Evolutionary conservation across 2,797 vertebrate genomes (phyloP).

Genomic region (Acanthiza pusilla): DNA sequence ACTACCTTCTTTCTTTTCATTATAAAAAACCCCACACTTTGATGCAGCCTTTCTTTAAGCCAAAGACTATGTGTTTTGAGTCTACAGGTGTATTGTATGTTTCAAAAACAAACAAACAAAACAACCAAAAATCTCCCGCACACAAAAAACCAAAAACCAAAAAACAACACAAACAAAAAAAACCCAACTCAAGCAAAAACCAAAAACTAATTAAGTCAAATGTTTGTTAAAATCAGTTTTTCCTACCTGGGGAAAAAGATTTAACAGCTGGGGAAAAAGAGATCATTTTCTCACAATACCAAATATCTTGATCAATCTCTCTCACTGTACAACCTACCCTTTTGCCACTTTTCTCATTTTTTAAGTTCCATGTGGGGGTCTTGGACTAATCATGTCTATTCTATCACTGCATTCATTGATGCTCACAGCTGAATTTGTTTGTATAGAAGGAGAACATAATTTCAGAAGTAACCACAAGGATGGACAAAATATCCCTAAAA

Average conservation of each 20-base stretch:
- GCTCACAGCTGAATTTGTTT: accelerated
- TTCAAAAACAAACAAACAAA: background rate
- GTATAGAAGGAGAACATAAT: background rate
- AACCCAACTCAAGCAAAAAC: too few species aligned
- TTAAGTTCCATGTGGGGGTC: background rate
- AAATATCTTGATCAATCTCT: background rate
- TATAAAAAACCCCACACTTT: accelerated
- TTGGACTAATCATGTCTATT: background rate
- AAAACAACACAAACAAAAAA: background rate
- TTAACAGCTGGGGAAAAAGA: background rate
- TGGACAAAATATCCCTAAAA: background rate
- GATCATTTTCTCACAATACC: background rate
- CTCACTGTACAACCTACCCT: background rate
- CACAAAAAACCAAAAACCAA: background rate
- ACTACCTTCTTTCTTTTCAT: background rate
- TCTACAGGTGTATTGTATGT: background rate
- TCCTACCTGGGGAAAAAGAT: background rate
- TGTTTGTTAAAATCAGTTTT: background rate
- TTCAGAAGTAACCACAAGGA: background rate
- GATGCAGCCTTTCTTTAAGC: background rate
- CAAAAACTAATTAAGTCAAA: background rate
- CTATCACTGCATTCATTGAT: background rate
- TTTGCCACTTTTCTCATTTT: background rate
- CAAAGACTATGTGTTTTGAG: background rate
- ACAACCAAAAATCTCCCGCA: too few species aligned